Evolutionary conservation across 2,797 vertebrate genomes (phyloP).

Genomic region (Hippocampus kuda): DNA sequence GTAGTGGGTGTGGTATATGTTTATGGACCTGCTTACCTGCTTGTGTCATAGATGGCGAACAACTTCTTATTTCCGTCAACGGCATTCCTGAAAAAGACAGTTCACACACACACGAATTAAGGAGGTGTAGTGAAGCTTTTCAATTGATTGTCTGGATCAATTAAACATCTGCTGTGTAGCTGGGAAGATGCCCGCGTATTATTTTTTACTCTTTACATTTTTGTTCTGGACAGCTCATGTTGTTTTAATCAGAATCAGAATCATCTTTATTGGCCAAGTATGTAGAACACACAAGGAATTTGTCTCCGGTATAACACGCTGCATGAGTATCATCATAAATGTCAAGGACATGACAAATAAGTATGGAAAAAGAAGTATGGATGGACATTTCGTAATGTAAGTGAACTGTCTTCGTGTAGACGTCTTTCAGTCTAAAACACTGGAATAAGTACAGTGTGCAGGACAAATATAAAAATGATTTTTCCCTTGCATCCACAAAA

Average conservation of each 20-base stretch:
- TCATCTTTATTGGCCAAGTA: too few species aligned
- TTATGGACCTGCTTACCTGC: slow-evolving; percentile 66
- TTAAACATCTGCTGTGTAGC: not conserved
- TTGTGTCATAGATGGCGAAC: slow-evolving; percentile 86
- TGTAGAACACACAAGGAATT: too few species aligned
- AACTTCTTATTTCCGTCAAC: slow-evolving; percentile 89
- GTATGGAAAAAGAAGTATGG: too few species aligned
- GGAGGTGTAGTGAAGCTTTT: not conserved
- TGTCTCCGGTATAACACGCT: too few species aligned
- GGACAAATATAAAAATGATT: not conserved
- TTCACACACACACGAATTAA: not conserved
- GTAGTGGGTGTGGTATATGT: not conserved
- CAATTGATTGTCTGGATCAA: not conserved
- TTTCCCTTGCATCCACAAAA: too few species aligned
- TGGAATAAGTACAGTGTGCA: not conserved
- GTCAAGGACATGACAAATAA: too few species aligned
- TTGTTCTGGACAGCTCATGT: not conserved
- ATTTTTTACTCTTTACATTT: not conserved
- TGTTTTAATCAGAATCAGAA: too few species aligned
- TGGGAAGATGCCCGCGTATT: not conserved
- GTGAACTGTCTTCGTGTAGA: too few species aligned
- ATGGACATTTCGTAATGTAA: too few species aligned
- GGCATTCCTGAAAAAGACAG: slow-evolving; percentile 76
- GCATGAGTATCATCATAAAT: too few species aligned
- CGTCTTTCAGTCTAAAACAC: not conserved